Conservation (phyloP, 2,113 vertebrate genomes). For the Rhinolophus sinicus region DNA sequence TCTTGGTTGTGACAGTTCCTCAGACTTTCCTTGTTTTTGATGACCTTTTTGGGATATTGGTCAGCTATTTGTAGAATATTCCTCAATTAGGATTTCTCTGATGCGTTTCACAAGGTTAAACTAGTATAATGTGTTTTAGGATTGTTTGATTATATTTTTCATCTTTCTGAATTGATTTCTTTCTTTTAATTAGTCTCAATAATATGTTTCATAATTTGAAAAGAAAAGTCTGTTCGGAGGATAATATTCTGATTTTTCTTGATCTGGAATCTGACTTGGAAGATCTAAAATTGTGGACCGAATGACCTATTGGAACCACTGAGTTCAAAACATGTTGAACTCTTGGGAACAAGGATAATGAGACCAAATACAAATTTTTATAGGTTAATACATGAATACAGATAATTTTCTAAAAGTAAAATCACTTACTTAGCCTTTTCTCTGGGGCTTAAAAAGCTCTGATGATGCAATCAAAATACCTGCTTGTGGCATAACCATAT, state of each 20-base stretch:
- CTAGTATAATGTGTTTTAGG: neutral
- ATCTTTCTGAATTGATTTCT: neutral
- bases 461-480: neutral
- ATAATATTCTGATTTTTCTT: neutral
- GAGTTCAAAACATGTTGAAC: neutral
- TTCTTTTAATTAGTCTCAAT: neutral
- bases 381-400: neutral
- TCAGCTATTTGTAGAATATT: neutral
- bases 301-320: neutral
- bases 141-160: neutral
- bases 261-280: neutral
- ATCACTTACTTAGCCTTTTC: neutral
- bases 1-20: neutral
- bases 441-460: neutral
- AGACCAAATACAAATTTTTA: neutral
- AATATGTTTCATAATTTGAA: neutral
- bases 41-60: neutral
- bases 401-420: neutral
- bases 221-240: neutral
- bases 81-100: neutral
- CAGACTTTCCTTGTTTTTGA: neutral
- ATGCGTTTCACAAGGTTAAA: neutral
- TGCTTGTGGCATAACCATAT: neutral
- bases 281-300: neutral
- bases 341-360: neutral